phyloP scores from a whole-genome alignment of 2,888 invertebrate genomes.

The Nomada fucata region DNA sequence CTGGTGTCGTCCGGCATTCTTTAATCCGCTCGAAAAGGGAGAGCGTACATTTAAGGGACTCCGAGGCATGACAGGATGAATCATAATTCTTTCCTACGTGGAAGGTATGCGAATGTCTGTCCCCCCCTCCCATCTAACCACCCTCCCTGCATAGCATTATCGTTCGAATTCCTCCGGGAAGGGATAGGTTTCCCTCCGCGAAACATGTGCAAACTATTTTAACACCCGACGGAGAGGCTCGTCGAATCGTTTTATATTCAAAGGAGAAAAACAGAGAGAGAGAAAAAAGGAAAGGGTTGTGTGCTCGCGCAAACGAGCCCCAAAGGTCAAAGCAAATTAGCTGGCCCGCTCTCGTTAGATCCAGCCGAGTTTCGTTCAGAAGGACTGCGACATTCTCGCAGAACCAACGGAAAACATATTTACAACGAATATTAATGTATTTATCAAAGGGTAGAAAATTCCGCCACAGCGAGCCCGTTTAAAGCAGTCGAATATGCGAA shows the following conservation, averaged over 20 bases:
- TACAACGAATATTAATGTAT: too few species aligned
- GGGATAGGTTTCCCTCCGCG: conserved; percentile 1
- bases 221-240: too few species aligned
- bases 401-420: too few species aligned
- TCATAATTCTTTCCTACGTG: conserved; percentile 22
- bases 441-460: too few species aligned
- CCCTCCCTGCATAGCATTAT: background rate
- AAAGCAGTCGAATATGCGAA: background rate
- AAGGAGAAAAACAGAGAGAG: background rate
- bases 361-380: background rate
- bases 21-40: conserved; percentile 37
- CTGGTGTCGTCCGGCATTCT: conserved; percentile 51
- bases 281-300: too few species aligned
- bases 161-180: background rate
- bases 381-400: too few species aligned
- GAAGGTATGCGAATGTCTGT: conserved; percentile 18
- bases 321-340: conserved; percentile 28
- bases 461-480: too few species aligned
- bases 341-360: background rate
- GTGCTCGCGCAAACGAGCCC: conserved; percentile 4
- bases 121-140: background rate
- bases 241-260: conserved; percentile 1
- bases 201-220: background rate
- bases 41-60: conserved; percentile 7
- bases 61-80: conserved; percentile 11